phyloP scores from a whole-genome alignment of 2,113 vertebrate genomes.

The Telmatochromis sp. region DNA sequence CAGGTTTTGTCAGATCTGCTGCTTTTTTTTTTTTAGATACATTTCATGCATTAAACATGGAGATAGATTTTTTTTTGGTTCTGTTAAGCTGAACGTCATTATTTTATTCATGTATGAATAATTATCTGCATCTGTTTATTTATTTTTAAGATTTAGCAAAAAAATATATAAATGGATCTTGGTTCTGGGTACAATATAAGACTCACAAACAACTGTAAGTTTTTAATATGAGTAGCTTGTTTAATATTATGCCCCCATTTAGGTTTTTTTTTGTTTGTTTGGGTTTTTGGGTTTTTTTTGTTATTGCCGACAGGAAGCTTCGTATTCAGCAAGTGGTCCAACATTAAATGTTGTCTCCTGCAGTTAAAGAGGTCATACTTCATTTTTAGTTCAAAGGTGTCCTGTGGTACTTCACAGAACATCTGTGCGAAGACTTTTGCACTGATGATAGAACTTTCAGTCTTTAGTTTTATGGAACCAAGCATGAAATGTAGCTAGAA shows the following conservation, averaged over 20 bases:
- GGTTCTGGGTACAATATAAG: neutral
- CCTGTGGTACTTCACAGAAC: neutral
- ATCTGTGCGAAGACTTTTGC: neutral
- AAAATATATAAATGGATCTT: neutral
- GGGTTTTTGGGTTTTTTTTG: accelerated
- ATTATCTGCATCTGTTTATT: neutral
- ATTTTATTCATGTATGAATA: neutral
- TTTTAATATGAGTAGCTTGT: neutral
- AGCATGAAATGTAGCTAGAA: neutral
- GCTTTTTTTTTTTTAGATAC: neutral
- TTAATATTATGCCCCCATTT: neutral
- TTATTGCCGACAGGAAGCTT: neutral
- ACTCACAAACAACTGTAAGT: neutral
- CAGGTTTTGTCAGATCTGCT: neutral
- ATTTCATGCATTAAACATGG: neutral
- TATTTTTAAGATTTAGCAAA: neutral
- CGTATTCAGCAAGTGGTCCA: neutral
- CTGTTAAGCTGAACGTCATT: neutral
- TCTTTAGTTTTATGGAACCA: neutral
- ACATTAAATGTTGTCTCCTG: neutral
- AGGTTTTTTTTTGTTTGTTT: neutral
- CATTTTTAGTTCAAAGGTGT: constrained; percentile 18
- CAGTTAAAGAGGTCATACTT: neutral
- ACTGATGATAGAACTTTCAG: constrained; percentile 13
- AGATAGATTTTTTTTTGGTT: neutral